Evolutionary conservation across 2,113 vertebrate genomes (phyloP), one percentile per base, ranked within the genome.

Genomic region (Poecile atricapillus): DNA sequence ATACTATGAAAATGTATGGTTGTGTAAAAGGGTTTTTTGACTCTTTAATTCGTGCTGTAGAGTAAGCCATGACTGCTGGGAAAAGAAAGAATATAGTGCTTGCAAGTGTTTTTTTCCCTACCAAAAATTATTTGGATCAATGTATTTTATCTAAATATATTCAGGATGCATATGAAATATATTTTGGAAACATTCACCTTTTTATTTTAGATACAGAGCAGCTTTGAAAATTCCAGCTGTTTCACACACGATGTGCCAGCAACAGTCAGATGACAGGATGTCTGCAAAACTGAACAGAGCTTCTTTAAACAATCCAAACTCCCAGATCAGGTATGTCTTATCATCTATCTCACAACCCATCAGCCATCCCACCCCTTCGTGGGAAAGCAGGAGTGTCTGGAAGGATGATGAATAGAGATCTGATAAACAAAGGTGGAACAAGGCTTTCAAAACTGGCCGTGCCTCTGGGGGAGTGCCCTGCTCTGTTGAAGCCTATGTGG

Each of bases 161-260:
- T 69, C 50, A 82, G 35, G 22, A 22, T 60, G 43, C 28, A 50
- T 49, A 49, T 10, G 31, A 92, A 73, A 62, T 71, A 59, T 9
- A 5, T 65, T 92, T 91, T 90, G 20, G n/a, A 41, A 69, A 60
- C 2, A 2, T 52, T 76, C 2, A 3, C 2, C 24, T 65, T 23
- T 74, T 74, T 70, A 43, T 75, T 95, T 83, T 63, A 69, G 59
- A 60, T 67, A 46, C 91, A 89, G 13, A 58, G 25, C 25, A 24
- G 23, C 49, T 90, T 85, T 91, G 62, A 85, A 76, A 87, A 79
- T 93, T 76, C 63, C 53, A 75, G 58, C 65, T 80, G 77, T 71
- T 94, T 78, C 23, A 23, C 50, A 50, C 0, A 0, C 18, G 2
- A 5, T 1, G 1, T 83, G 55, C 55, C 73, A 52, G 47, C 55